Conservation (phyloP, 2,797 vertebrate species). For the Novumbra hubbsi region DNA sequence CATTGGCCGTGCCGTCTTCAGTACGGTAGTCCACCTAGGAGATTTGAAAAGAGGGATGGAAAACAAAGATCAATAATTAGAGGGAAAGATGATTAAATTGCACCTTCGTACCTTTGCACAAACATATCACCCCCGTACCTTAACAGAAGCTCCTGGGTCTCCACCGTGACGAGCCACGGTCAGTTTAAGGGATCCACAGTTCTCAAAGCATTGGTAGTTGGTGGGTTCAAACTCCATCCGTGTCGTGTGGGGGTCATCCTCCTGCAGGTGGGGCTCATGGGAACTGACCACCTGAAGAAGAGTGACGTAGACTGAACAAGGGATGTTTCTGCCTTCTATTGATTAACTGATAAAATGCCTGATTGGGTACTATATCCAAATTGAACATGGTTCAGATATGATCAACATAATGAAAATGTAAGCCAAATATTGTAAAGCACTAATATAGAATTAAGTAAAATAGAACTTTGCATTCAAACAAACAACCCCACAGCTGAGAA, state of each 20-base stretch:
- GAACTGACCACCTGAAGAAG: constrained; percentile 72
- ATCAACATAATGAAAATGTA: background rate
- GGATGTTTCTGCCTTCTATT: background rate
- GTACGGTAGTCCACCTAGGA: constrained; percentile 81
- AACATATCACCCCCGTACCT: constrained; percentile 55
- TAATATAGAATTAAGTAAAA: background rate
- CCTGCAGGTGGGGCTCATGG: constrained; percentile 77
- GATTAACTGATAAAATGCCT: background rate
- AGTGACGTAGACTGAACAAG: background rate
- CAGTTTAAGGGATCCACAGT: constrained; percentile 82
- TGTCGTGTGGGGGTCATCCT: constrained; percentile 81
- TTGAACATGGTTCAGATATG: background rate
- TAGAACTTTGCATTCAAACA: background rate
- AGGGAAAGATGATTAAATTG: too few relatives aligned
- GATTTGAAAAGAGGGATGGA: constrained; percentile 31
- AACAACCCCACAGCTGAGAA: too few relatives aligned
- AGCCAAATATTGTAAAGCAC: background rate
- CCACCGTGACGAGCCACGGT: constrained; percentile 77
- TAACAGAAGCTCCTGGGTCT: constrained; percentile 76
- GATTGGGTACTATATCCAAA: background rate
- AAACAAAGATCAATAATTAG: background rate
- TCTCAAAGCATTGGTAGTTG: constrained; percentile 87
- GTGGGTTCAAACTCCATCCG: constrained; percentile 81
- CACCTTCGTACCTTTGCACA: too few relatives aligned
- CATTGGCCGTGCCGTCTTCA: constrained; percentile 83